These are phyloP conservation scores for Andricus grossulariae DNA, from an alignment of 1,140 invertebrate species.

Conservation along the genomic window DNA sequence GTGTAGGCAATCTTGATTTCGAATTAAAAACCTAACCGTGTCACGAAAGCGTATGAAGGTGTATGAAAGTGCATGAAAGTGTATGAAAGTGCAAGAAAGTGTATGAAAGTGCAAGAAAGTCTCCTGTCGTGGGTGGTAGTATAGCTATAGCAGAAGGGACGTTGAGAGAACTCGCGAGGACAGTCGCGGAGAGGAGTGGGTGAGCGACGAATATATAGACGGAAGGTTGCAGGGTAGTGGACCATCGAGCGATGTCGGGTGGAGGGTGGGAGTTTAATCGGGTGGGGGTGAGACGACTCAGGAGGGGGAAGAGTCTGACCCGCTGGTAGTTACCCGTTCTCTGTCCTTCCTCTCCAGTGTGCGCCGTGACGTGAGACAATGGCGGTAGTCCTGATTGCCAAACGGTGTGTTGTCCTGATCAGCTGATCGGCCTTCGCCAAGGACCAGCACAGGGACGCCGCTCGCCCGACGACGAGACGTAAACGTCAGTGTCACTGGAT, in stretches of 20 bases:
- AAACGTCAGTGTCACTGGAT: neutral
- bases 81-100: too few relatives aligned
- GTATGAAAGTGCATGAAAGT: too few relatives aligned
- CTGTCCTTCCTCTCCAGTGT: slow-evolving; percentile 39
- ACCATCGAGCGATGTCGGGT: slow-evolving; percentile 44
- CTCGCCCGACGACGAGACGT: neutral
- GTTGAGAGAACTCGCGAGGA: neutral
- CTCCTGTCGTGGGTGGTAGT: neutral
- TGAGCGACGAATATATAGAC: slow-evolving; percentile 17
- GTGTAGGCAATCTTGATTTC: too few relatives aligned
- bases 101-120: too few relatives aligned
- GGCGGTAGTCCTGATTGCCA: slow-evolving; percentile 58
- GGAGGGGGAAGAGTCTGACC: slow-evolving; percentile 45
- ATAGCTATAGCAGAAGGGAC: neutral
- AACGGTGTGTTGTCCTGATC: slow-evolving; percentile 58
- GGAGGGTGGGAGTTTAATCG: slow-evolving; percentile 33
- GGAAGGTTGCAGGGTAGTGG: slow-evolving; percentile 36
- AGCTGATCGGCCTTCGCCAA: slow-evolving; percentile 60
- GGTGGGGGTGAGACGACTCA: slow-evolving; percentile 36
- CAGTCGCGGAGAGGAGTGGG: slow-evolving; percentile 16
- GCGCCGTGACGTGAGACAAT: slow-evolving; percentile 63
- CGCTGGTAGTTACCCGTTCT: slow-evolving; percentile 47
- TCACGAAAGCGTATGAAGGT: too few relatives aligned
- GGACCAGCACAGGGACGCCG: slow-evolving; percentile 35
- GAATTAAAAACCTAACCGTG: too few relatives aligned